Conservation (phyloP, 1,140 invertebrate genomes). For the Cydia fagiglandana region DNA sequence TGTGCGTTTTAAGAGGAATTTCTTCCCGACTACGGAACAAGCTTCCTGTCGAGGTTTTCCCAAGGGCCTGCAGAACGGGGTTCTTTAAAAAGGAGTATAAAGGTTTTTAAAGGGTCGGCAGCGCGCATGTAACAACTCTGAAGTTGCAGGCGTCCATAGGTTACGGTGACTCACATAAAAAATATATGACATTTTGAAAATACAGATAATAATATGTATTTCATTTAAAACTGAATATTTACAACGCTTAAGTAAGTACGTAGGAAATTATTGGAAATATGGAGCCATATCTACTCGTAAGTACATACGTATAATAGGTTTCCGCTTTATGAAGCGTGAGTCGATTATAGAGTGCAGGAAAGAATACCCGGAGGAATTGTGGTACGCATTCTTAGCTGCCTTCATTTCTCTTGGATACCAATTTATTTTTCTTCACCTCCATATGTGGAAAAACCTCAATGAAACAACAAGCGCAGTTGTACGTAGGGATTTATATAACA, state of each 20-base stretch:
- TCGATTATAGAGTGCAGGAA: constrained; percentile 13
- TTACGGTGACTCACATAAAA: too few species aligned
- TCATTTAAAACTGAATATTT: background rate
- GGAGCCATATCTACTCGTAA: background rate
- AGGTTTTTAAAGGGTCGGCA: too few species aligned
- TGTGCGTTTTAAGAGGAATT: too few species aligned
- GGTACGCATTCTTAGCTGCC: constrained; percentile 14
- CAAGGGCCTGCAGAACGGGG: too few species aligned
- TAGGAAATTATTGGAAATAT: background rate
- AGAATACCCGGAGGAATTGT: constrained; percentile 20
- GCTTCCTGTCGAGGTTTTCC: too few species aligned
- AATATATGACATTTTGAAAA: too few species aligned
- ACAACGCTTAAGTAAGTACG: background rate
- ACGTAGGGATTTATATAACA: background rate
- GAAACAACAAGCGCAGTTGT: background rate
- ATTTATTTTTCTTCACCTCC: background rate
- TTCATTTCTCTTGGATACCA: constrained; percentile 22
- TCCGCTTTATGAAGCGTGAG: constrained; percentile 21
- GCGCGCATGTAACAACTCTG: too few species aligned
- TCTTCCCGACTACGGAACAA: too few species aligned
- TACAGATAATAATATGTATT: too few species aligned
- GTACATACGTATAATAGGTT: background rate
- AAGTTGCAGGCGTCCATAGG: too few species aligned
- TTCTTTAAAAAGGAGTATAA: too few species aligned
- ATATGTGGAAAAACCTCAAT: background rate